Percentiles rank a stretch among this genome's conserved stretches.
Conservation (phyloP, 2,797 vertebrate species). For the Eleutherodactylus coqui region DNA sequence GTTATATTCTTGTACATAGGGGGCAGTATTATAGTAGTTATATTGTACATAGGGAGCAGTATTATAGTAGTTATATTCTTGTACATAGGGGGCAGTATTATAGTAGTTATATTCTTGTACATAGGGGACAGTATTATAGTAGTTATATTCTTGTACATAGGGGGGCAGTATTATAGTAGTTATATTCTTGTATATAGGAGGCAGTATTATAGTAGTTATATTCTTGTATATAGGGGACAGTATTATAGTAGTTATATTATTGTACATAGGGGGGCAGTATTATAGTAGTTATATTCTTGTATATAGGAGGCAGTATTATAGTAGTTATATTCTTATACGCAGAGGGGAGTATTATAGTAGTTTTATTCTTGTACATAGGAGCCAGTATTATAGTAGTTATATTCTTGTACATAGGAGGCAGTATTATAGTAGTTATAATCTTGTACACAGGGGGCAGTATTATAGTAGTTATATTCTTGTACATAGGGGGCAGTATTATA, state of each 20-base stretch:
- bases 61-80: background rate
- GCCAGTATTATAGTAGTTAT: slow-evolving; percentile 9
- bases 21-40: background rate
- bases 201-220: slow-evolving; percentile 5
- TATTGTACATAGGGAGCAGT: background rate
- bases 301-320: background rate
- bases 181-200: background rate
- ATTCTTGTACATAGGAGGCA: background rate
- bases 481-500: background rate
- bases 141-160: slow-evolving; percentile 1
- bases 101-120: background rate
- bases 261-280: background rate
- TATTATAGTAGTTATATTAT: background rate
- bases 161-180: background rate
- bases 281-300: background rate
- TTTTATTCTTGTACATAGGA: background rate
- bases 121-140: background rate
- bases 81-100: background rate
- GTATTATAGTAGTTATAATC: slow-evolving; percentile 10
- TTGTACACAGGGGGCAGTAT: background rate
- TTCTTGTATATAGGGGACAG: background rate
- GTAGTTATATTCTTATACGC: background rate
- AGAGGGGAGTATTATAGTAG: background rate
- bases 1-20: background rate
- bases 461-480: background rate